A percentile compares a stretch with the other conserved stretches of the same genome.
These are phyloP conservation scores for Heliconius ismenius DNA, from an alignment of 2,888 invertebrate species.

Conservation along the genomic window DNA sequence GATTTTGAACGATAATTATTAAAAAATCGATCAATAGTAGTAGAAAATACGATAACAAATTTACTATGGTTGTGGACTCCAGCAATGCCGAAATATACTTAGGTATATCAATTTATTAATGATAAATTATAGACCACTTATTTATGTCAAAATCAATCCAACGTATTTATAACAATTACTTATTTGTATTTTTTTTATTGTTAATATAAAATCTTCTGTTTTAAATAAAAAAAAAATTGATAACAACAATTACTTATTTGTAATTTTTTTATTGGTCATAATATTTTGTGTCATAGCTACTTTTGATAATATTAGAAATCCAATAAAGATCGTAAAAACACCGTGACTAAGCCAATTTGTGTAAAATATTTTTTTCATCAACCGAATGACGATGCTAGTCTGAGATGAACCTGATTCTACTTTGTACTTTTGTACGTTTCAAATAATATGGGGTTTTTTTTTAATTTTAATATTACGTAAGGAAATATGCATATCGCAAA, in stretches of 20 bases:
- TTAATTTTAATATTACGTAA: not conserved
- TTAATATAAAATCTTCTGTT: too few relatives aligned
- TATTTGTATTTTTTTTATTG: not conserved
- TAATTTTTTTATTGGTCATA: not conserved
- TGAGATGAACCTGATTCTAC: not conserved
- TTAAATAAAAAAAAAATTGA: too few relatives aligned
- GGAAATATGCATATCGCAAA: too few relatives aligned
- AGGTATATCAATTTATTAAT: not conserved
- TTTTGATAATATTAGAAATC: not conserved
- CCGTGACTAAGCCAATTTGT: not conserved
- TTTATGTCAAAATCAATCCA: not conserved
- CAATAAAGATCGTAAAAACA: not conserved
- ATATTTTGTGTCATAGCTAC: not conserved
- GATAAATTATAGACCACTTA: not conserved
- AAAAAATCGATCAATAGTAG: too few relatives aligned
- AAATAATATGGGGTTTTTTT: not conserved
- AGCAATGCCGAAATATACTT: not conserved
- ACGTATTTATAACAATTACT: not conserved
- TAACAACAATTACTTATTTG: slow-evolving; percentile 1
- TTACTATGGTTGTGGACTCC: too few relatives aligned
- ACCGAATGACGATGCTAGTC: not conserved
- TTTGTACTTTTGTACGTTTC: not conserved
- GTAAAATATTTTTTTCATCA: slow-evolving; percentile 2
- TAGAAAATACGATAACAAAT: too few relatives aligned
- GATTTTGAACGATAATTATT: too few relatives aligned